Base-by-base conservation (phyloP, 2,113 vertebrate species). In the Rana temporaria region DNA sequence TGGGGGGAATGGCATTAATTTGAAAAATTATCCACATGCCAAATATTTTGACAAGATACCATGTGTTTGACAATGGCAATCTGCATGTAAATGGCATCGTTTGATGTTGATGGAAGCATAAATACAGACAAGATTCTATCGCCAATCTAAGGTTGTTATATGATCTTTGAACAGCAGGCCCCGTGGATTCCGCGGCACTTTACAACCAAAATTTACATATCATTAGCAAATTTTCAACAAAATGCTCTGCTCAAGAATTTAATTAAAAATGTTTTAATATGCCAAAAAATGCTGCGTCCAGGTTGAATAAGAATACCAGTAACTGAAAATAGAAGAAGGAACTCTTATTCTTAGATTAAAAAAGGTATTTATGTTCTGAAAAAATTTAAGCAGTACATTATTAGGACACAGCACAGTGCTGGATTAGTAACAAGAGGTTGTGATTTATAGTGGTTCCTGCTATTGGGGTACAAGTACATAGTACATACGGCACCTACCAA, bases 21-120 rank as follows among this genome's bases (percentile, higher is more conserved):
- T 60, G 87, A 88, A 88, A 85, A 89, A 89, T 85, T 66, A 86
- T 85, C 24, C 84, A 87, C 84, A 86, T 88, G 87, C 64, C 85
- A 88, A 81, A 85, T 87, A 91, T 82, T 85, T 86, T 86, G 89
- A 89, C 85, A 88, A 92, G 91, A 90, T 88, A 87, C 88, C 88
- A 89, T 89, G 86, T 87, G 75, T 67, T 86, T 76, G 4, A 67
- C 84, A 87, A 88, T 87, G 87, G 90, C 87, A 88, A 79, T 89
- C 89, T 88, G 86, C 89, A 90, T 90, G 84, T 86, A 86, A 88
- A 90, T 86, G 87, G 85, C 89, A 87, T 87, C 87, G 89, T 80
- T 85, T 88, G 83, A 88, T 87, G 89, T 88, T 86, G 86, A 87
- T 84, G 68, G 67, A 59, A 88, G 87, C 87, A 90, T 88, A 86